Percentiles rank a stretch among this genome's conserved stretches.
phyloP scores from a whole-genome alignment of 2,797 vertebrate species.

The Catamblyrhynchus diadema region DNA sequence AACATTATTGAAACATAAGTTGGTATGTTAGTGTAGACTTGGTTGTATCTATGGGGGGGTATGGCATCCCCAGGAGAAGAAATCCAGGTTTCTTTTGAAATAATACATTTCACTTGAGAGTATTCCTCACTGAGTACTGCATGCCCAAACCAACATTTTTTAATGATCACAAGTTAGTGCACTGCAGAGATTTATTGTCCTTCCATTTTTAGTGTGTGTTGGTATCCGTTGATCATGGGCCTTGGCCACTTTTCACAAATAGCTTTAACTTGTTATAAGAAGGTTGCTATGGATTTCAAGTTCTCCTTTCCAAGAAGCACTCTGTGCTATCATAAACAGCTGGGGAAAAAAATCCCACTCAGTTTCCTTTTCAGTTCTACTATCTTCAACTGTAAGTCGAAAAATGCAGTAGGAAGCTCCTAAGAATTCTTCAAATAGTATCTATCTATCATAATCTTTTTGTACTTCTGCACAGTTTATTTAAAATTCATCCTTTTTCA shows the following conservation, averaged over 20 bases:
- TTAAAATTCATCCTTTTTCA: constrained; percentile 13
- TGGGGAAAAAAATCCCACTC: not conserved
- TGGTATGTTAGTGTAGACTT: not conserved
- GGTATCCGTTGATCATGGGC: not conserved
- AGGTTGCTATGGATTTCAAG: constrained; percentile 10
- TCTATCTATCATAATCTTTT: not conserved
- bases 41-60: not conserved
- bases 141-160: not conserved
- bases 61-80: not conserved
- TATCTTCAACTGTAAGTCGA: not conserved
- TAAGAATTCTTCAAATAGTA: not conserved
- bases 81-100: not conserved
- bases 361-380: not conserved
- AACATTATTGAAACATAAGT: not conserved
- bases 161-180: not conserved
- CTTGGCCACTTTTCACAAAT: not conserved
- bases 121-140: not conserved
- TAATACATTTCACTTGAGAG: not conserved
- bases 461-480: not conserved
- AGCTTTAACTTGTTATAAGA: not conserved
- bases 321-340: not conserved
- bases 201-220: constrained; percentile 28
- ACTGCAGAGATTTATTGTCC: constrained; percentile 1
- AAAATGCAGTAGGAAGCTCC: not conserved
- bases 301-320: constrained; percentile 13